phyloP scores from a whole-genome alignment of 2,888 invertebrate genomes.

The Andrena flavipes region DNA sequence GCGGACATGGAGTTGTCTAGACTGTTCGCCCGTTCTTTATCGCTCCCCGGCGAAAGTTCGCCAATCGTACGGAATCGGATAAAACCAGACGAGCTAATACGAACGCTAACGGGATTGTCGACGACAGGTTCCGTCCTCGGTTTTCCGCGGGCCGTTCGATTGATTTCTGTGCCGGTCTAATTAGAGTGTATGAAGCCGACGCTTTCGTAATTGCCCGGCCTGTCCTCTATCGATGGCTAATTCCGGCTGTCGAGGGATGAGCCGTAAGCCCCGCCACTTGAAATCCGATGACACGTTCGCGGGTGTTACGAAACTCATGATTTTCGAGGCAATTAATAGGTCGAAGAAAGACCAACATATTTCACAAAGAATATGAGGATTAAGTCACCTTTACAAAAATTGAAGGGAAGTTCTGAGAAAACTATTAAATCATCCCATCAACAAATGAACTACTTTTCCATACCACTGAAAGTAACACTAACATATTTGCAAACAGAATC shows the following conservation, averaged over 20 bases:
- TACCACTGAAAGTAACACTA: no score
- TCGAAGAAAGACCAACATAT: neutral
- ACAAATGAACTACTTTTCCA: no score
- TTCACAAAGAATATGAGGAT: no score
- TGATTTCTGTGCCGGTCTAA: slow-evolving; percentile 61
- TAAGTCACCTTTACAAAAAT: neutral
- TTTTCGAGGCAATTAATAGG: slow-evolving; percentile 54
- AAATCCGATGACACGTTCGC: slow-evolving; percentile 53
- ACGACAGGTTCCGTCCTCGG: slow-evolving; percentile 51
- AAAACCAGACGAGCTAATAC: slow-evolving; percentile 55
- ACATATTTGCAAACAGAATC: no score
- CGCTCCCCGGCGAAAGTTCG: slow-evolving; percentile 13
- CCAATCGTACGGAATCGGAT: slow-evolving; percentile 44
- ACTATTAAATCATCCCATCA: no score
- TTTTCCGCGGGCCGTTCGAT: slow-evolving; percentile 61
- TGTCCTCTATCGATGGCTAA: slow-evolving; percentile 62
- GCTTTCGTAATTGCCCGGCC: slow-evolving; percentile 58
- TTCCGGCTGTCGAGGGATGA: slow-evolving; percentile 48
- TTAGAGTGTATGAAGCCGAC: slow-evolving; percentile 61
- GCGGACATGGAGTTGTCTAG: neutral
- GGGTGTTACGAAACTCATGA: slow-evolving; percentile 50
- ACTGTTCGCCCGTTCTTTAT: neutral
- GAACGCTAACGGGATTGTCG: slow-evolving; percentile 67
- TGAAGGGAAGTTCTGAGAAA: neutral
- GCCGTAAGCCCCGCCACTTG: slow-evolving; percentile 48